These are phyloP conservation scores for Zeugodacus cucurbitae DNA, from an alignment of 1,140 invertebrate species.

Conservation along the genomic window DNA sequence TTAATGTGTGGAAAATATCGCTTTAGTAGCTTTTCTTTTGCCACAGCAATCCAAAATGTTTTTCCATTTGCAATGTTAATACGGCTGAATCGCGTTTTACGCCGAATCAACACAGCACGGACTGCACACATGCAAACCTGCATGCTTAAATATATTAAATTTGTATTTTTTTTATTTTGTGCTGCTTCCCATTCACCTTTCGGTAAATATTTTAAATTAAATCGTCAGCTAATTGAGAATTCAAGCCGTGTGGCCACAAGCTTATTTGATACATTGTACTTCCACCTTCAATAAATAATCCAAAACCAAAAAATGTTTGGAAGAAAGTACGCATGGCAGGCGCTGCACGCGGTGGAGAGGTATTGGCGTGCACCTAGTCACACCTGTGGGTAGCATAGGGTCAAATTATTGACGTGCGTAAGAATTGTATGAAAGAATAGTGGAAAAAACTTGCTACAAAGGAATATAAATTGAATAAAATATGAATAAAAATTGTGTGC, in stretches of 20 bases:
- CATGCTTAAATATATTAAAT: not conserved
- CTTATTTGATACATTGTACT: slow-evolving; percentile 29
- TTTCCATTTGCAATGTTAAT: slow-evolving; percentile 1
- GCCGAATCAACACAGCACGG: not conserved
- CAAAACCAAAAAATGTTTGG: not conserved
- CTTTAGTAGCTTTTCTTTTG: not conserved
- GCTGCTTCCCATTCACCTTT: not conserved
- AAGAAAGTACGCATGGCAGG: not conserved
- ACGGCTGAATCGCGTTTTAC: not conserved
- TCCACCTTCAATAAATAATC: slow-evolving; percentile 27
- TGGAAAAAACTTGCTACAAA: not conserved
- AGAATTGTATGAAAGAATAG: not conserved
- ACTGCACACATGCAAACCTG: not conserved
- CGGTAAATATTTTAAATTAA: slow-evolving; percentile 21
- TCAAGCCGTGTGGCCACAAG: not conserved
- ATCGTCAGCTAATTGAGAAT: slow-evolving; percentile 28
- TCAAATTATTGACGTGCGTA: not conserved
- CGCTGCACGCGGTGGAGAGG: not conserved
- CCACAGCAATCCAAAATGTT: not conserved
- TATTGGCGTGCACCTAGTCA: not conserved
- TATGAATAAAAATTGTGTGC: not conserved
- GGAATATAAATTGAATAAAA: not conserved
- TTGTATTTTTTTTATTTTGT: not conserved
- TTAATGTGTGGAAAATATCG: not conserved
- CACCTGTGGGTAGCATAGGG: not conserved